These are phyloP conservation scores for Cathartes aura DNA, from an alignment of 2,113 vertebrate species.

Conservation along the genomic window DNA sequence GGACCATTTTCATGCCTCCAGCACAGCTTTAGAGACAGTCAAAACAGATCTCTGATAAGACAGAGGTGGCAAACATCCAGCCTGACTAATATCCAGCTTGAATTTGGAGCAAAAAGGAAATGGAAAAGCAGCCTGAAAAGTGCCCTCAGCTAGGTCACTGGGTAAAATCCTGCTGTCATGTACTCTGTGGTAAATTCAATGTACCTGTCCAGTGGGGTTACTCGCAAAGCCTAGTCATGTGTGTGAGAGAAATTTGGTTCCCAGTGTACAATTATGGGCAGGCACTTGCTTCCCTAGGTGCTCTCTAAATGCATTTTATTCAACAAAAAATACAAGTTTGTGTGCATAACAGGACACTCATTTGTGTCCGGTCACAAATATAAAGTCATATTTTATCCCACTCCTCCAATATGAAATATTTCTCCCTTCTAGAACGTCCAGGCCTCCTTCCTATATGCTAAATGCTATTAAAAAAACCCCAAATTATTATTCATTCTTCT, in stretches of 20 bases:
- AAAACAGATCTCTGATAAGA: constrained; percentile 38
- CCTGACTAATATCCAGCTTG: background rate
- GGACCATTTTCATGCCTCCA: background rate
- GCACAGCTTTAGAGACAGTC: constrained; percentile 25
- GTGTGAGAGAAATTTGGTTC: background rate
- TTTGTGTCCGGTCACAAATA: background rate
- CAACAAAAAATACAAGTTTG: background rate
- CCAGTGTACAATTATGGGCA: background rate
- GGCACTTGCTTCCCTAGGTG: background rate
- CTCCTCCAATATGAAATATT: background rate
- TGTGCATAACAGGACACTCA: background rate
- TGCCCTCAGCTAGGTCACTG: background rate
- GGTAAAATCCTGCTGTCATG: background rate
- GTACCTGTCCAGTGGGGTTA: background rate
- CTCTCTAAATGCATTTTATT: background rate
- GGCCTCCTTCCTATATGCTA: background rate
- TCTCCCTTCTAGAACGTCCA: background rate
- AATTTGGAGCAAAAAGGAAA: background rate
- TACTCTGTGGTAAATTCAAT: background rate
- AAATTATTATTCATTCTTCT: background rate
- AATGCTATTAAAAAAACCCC: background rate
- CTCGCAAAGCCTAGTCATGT: background rate
- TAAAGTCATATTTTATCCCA: background rate
- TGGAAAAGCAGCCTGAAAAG: background rate
- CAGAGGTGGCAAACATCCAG: constrained; percentile 15